These are phyloP conservation scores for Neotoxoptera formosana DNA, from an alignment of 1,140 invertebrate genomes.

Conservation along the genomic window DNA sequence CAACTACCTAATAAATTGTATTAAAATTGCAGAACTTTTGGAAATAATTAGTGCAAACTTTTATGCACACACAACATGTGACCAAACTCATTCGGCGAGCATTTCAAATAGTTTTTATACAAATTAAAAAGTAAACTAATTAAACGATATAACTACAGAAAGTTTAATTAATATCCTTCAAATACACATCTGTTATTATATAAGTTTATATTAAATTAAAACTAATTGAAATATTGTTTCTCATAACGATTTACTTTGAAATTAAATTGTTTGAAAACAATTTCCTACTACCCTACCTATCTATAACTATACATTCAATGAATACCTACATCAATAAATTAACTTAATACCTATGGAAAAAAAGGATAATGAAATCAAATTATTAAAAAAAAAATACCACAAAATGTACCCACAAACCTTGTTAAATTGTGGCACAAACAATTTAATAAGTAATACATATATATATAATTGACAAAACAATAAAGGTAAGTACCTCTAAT, in stretches of 20 bases:
- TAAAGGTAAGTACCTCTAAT: not conserved
- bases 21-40: not conserved
- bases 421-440: not conserved
- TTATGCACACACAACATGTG: not conserved
- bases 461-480: too few relatives aligned
- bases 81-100: not conserved
- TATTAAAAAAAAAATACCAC: not conserved
- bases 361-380: not conserved
- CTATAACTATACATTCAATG: not conserved
- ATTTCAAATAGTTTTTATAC: not conserved
- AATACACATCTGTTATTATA: not conserved
- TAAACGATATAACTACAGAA: not conserved
- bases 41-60: not conserved
- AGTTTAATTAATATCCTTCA: not conserved
- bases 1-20: not conserved
- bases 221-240: not conserved
- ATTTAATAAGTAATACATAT: too few relatives aligned
- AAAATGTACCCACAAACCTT: not conserved
- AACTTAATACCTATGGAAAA: not conserved
- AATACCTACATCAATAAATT: not conserved
- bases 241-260: not conserved
- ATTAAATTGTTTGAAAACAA: constrained; percentile 28
- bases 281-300: not conserved
- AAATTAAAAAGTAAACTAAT: constrained; percentile 30
- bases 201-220: constrained; percentile 31